Conservation (phyloP, 1,140 invertebrate genomes). For the Hycleus phaleratus region DNA sequence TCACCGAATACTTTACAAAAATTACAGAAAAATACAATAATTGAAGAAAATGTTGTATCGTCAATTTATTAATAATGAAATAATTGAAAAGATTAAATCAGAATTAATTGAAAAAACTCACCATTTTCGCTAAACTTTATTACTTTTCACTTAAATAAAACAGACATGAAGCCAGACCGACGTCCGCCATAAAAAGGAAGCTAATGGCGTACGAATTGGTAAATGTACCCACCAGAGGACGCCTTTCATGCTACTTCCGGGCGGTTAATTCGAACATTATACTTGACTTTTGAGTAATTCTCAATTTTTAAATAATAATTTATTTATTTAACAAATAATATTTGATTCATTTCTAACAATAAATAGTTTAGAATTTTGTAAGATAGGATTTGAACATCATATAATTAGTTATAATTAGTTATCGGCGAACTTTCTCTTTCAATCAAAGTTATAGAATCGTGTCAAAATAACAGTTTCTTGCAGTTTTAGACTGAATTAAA, state of each 20-base stretch:
- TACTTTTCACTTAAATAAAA: constrained; percentile 19
- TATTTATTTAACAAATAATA: too few species aligned
- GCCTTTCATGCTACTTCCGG: not conserved
- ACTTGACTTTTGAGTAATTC: not conserved
- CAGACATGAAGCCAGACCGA: constrained; percentile 31
- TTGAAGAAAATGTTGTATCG: not conserved
- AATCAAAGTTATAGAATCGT: too few species aligned
- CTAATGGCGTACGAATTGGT: constrained; percentile 4
- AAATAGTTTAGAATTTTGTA: too few species aligned
- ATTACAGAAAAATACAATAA: constrained; percentile 9
- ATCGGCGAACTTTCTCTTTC: too few species aligned
- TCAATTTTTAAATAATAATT: too few species aligned
- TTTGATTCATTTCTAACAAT: too few species aligned
- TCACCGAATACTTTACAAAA: constrained; percentile 10
- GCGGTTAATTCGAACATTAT: not conserved
- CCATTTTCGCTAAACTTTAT: constrained; percentile 28
- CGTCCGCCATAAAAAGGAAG: constrained; percentile 39
- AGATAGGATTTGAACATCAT: too few species aligned
- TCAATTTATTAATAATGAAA: not conserved
- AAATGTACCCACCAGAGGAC: not conserved
- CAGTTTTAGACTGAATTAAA: too few species aligned
- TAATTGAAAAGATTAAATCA: not conserved
- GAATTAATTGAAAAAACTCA: constrained; percentile 21
- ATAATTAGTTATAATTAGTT: too few species aligned
- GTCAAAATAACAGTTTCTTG: too few species aligned